Percentiles rank a stretch among this genome's conserved stretches.
phyloP scores from a whole-genome alignment of 1,140 invertebrate species.

The Asbolus verrucosus region DNA sequence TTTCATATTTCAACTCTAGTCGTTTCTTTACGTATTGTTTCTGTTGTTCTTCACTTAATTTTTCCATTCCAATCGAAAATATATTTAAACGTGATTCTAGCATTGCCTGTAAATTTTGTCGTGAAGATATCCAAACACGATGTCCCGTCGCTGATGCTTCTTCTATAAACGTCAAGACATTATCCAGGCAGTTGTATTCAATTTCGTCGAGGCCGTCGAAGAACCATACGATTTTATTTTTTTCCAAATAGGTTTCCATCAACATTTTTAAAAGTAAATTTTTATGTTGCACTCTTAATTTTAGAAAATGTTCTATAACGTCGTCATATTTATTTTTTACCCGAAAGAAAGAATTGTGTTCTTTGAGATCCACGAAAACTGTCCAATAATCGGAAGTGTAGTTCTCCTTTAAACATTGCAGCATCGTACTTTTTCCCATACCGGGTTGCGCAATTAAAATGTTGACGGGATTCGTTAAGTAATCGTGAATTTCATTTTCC shows the following conservation, averaged over 20 bases:
- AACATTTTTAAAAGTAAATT: too few species aligned
- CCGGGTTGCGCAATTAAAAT: neutral
- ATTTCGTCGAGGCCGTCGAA: constrained; percentile 9
- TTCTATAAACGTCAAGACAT: neutral
- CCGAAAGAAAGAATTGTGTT: neutral
- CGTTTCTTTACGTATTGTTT: neutral
- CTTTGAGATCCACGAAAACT: neutral
- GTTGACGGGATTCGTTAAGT: neutral
- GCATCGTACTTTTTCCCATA: neutral
- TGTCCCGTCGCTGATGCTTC: neutral
- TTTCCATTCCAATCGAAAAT: neutral
- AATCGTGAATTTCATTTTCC: neutral
- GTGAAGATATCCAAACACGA: constrained; percentile 12
- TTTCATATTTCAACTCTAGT: neutral
- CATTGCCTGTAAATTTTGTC: neutral
- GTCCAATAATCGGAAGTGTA: neutral
- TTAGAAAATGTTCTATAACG: constrained; percentile 18
- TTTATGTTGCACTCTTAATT: neutral
- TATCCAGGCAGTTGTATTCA: neutral
- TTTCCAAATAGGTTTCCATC: too few species aligned
- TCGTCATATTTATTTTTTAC: neutral
- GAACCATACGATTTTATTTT: constrained; percentile 3
- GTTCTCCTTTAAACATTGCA: neutral
- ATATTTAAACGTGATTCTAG: neutral
- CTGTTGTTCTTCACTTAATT: constrained; percentile 1